Evolutionary conservation across 2,113 vertebrate species (phyloP).

Genomic region (Rhegmatorhina hoffmannsi): DNA sequence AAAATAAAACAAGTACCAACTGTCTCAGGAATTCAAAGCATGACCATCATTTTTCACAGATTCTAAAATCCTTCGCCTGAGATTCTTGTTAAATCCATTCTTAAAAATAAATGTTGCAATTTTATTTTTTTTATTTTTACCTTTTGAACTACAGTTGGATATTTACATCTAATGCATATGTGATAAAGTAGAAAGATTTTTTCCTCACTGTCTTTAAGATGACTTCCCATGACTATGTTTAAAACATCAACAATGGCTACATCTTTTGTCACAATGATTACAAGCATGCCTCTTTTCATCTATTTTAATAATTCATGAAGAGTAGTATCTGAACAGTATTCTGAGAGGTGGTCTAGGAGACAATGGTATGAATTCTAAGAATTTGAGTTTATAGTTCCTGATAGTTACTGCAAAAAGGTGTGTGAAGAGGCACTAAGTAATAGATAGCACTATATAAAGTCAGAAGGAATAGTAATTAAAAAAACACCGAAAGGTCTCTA

Average conservation of each 20-base stretch:
- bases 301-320: not conserved
- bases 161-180: not conserved
- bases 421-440: not conserved
- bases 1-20: not conserved
- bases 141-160: not conserved
- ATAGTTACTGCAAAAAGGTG: not conserved
- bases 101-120: too few species aligned
- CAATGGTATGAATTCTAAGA: not conserved
- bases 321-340: not conserved
- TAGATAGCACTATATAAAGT: not conserved
- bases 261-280: not conserved
- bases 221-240: not conserved
- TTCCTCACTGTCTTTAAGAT: not conserved
- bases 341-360: not conserved
- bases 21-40: not conserved
- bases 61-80: not conserved
- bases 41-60: not conserved
- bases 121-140: not conserved
- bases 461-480: not conserved
- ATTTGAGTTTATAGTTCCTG: not conserved
- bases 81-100: not conserved
- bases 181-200: not conserved
- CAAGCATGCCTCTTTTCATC: not conserved
- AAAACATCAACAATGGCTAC: not conserved
- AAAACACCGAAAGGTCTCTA: fast-evolving